Evolutionary conservation across 2,888 invertebrate genomes (phyloP).

Genomic region (Iphiclides podalirius): DNA sequence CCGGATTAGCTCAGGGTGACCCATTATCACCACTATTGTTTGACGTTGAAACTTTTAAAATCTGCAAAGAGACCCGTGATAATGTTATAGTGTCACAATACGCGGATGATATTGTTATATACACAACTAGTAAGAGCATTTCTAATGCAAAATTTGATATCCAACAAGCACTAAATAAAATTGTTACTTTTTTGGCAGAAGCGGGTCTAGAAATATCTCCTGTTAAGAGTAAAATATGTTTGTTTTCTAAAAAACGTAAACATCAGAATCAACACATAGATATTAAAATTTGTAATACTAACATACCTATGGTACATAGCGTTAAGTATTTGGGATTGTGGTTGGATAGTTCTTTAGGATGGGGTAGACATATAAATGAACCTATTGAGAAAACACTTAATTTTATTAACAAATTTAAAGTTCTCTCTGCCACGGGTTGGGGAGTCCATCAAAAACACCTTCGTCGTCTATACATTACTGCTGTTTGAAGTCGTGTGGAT

Average conservation of each 20-base stretch:
- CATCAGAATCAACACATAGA: too few species aligned
- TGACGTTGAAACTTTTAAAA: not conserved
- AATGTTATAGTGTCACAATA: not conserved
- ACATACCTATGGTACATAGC: not conserved
- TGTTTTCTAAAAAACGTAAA: not conserved
- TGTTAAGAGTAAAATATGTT: not conserved
- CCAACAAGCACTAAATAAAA: not conserved
- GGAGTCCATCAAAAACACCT: too few species aligned
- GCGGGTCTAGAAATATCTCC: not conserved
- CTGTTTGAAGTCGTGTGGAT: too few species aligned
- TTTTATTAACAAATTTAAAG: not conserved
- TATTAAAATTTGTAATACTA: too few species aligned
- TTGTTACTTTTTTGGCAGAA: not conserved
- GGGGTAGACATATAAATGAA: not conserved
- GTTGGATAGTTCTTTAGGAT: not conserved
- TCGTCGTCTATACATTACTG: too few species aligned
- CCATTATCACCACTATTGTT: not conserved
- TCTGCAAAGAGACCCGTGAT: not conserved
- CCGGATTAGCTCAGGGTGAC: not conserved
- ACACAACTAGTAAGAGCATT: not conserved
- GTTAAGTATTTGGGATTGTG: not conserved
- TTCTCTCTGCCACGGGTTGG: too few species aligned
- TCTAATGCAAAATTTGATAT: not conserved
- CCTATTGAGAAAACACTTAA: not conserved
- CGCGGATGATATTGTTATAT: not conserved